Conservation (phyloP, 2,888 invertebrate genomes). For the Elmis aenea region DNA sequence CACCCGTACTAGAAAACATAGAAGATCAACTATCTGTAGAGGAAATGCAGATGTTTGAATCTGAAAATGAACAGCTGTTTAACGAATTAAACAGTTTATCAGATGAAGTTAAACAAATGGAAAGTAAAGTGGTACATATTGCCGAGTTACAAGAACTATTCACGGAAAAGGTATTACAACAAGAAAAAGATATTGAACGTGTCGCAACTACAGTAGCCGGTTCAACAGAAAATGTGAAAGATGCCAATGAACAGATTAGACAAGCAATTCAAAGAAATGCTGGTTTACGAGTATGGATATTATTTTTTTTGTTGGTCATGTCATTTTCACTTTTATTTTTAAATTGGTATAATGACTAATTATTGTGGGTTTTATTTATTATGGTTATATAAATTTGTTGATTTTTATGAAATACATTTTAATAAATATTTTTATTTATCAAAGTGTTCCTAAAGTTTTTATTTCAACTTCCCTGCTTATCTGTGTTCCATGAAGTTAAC, state of each 20-base stretch:
- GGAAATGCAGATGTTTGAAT: constrained; percentile 88
- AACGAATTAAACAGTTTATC: constrained; percentile 83
- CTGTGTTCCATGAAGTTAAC: too few relatives aligned
- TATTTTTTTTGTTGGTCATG: constrained; percentile 94
- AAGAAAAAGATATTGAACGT: constrained; percentile 89
- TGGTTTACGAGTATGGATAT: constrained; percentile 86
- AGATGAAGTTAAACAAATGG: constrained; percentile 87
- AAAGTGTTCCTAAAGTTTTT: too few relatives aligned
- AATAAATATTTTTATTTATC: too few relatives aligned
- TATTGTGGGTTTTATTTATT: constrained; percentile 12
- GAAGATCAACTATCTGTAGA: constrained; percentile 73
- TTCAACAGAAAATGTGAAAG: constrained; percentile 91
- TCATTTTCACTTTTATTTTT: constrained; percentile 93
- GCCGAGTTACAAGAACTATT: constrained; percentile 93
- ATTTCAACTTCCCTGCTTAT: too few relatives aligned
- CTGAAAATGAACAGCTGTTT: constrained; percentile 82
- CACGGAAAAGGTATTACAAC: constrained; percentile 91
- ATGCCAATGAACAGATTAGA: constrained; percentile 94
- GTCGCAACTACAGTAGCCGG: constrained; percentile 85
- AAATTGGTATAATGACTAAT: constrained; percentile 95
- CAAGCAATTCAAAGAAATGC: constrained; percentile 97
- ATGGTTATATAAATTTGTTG: neutral
- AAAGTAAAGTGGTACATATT: constrained; percentile 91
- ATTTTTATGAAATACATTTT: too few relatives aligned
- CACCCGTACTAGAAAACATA: constrained; percentile 45